Evolutionary conservation across 2,797 vertebrate genomes (phyloP).

Genomic region (Hemitrygon akajei): DNA sequence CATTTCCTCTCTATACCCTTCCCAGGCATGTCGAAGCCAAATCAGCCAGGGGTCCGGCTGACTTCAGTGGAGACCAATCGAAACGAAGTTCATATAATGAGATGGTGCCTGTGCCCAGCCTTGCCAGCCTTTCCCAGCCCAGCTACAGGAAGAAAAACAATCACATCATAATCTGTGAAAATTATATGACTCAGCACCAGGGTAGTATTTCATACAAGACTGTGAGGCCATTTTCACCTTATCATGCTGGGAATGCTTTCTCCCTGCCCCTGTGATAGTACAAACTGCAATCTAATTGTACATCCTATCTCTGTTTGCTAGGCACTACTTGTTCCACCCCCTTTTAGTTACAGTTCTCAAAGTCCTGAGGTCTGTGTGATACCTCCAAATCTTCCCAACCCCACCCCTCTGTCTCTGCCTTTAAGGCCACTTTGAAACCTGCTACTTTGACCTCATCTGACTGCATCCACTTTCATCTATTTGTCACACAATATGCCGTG

Average conservation of each 20-base stretch:
- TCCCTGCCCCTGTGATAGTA: not conserved
- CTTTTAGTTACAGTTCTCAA: not conserved
- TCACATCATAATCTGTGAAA: not conserved
- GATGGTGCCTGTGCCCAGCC: not conserved
- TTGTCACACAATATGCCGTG: not conserved
- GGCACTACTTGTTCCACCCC: not conserved
- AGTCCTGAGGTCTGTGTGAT: not conserved
- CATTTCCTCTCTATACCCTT: conserved; percentile 29
- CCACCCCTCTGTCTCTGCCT: not conserved
- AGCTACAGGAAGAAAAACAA: conserved; percentile 3
- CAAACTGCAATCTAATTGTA: not conserved
- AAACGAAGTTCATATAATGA: not conserved
- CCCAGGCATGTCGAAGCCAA: not conserved
- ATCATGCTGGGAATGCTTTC: not conserved
- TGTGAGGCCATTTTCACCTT: not conserved
- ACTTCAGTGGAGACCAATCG: not conserved
- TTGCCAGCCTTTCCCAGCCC: conserved; percentile 19
- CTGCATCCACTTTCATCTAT: no score
- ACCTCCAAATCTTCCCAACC: not conserved
- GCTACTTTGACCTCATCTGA: not conserved
- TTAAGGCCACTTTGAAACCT: not conserved
- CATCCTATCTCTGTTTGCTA: not conserved
- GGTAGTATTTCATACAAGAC: not conserved
- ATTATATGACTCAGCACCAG: not conserved
- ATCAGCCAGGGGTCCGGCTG: not conserved